These are phyloP conservation scores for Tenthredo scrophulariae DNA, from an alignment of 2,888 invertebrate species.

Conservation along the genomic window DNA sequence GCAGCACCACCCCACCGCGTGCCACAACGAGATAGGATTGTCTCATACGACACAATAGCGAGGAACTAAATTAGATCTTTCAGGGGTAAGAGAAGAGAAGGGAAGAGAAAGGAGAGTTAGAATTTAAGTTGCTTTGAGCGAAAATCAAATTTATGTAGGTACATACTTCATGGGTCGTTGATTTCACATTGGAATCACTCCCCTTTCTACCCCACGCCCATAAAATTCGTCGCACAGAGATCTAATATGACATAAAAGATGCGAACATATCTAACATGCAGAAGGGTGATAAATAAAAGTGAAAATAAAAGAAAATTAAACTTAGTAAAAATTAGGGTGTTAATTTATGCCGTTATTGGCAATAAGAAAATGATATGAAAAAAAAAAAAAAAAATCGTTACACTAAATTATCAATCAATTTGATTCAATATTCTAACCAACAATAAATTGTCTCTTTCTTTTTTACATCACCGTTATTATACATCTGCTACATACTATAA, in stretches of 20 bases:
- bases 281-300: background rate
- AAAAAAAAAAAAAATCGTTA: background rate
- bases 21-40: conserved; percentile 47
- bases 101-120: background rate
- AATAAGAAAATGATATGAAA: background rate
- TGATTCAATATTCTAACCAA: no score
- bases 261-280: background rate
- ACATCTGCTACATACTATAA: background rate
- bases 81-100: background rate
- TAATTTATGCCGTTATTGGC: background rate
- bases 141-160: conserved; percentile 6
- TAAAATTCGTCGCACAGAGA: background rate
- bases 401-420: no score
- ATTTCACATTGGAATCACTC: background rate
- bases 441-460: conserved; percentile 3
- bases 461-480: conserved; percentile 36
- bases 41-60: conserved; percentile 36
- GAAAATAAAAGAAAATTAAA: background rate
- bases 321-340: no score
- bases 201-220: background rate
- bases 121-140: conserved; percentile 11
- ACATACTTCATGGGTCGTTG: conserved; percentile 20
- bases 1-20: background rate
- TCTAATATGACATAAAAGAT: background rate
- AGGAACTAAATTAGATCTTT: conserved; percentile 40